Conservation (phyloP, 1,140 invertebrate species). For the Adoxophyes honmai region DNA sequence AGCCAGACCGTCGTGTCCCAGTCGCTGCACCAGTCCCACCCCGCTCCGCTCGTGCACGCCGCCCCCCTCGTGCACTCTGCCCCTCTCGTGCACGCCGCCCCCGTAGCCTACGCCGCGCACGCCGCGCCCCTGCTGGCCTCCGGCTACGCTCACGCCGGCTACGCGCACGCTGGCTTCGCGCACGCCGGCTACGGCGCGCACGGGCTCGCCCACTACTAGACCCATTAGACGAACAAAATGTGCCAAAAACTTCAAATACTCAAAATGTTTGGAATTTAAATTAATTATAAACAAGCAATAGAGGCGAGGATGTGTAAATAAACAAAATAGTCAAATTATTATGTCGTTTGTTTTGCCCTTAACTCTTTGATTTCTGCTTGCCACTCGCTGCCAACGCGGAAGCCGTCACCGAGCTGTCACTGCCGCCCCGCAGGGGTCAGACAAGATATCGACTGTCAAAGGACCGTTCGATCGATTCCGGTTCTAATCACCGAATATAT, state of each 20-base stretch:
- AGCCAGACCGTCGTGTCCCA: not conserved
- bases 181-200: constrained; percentile 25
- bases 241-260: constrained; percentile 65
- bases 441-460: not conserved
- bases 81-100: constrained; percentile 12
- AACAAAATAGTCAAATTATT: constrained; percentile 51
- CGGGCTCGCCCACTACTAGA: constrained; percentile 63
- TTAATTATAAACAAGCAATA: constrained; percentile 52
- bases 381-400: not conserved
- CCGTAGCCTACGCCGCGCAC: constrained; percentile 24
- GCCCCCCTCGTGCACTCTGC: constrained; percentile 14
- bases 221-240: constrained; percentile 51
- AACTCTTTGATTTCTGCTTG: not conserved
- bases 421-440: not conserved
- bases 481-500: too few species aligned
- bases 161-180: constrained; percentile 16
- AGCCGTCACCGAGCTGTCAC: constrained; percentile 21
- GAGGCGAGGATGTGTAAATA: constrained; percentile 74
- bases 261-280: constrained; percentile 67
- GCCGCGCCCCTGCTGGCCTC: constrained; percentile 22
- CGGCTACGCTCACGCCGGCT: constrained; percentile 18
- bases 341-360: not conserved
- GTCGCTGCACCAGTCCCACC: constrained; percentile 1
- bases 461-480: too few species aligned
- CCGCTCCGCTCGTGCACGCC: constrained; percentile 18